Conservation (phyloP, 2,888 invertebrate species). For the Lycia hirtaria region DNA sequence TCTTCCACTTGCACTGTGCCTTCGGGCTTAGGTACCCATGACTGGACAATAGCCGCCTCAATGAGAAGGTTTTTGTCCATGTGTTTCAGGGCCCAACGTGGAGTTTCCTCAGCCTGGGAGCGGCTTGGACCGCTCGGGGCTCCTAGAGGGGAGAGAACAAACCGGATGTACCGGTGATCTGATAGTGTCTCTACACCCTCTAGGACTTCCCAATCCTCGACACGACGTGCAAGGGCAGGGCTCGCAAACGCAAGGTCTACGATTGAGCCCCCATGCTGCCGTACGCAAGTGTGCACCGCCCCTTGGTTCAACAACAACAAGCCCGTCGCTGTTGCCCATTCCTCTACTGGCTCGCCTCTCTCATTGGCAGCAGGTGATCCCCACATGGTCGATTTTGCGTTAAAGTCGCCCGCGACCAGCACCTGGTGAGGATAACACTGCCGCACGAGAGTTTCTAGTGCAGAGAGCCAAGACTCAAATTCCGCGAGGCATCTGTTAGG, state of each 20-base stretch:
- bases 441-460: too few species aligned
- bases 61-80: neutral
- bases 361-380: neutral
- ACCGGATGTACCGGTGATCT: neutral
- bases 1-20: neutral
- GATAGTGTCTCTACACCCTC: neutral
- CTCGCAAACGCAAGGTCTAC: neutral
- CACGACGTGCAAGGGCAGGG: neutral
- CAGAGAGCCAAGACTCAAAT: too few species aligned
- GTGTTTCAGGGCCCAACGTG: neutral
- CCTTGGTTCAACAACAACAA: neutral
- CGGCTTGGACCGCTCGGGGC: neutral
- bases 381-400: neutral
- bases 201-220: neutral
- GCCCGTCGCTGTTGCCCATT: neutral
- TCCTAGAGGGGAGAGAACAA: neutral
- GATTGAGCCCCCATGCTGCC: too few species aligned
- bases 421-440: neutral
- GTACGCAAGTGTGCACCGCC: neutral
- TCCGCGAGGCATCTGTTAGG: too few species aligned
- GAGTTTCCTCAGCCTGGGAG: neutral
- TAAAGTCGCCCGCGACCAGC: neutral
- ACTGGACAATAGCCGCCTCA: neutral
- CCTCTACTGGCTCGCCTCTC: neutral
- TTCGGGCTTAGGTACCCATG: neutral